These are phyloP conservation scores for Drosophila subsilvestris DNA, from an alignment of 2,888 invertebrate genomes.

Conservation along the genomic window DNA sequence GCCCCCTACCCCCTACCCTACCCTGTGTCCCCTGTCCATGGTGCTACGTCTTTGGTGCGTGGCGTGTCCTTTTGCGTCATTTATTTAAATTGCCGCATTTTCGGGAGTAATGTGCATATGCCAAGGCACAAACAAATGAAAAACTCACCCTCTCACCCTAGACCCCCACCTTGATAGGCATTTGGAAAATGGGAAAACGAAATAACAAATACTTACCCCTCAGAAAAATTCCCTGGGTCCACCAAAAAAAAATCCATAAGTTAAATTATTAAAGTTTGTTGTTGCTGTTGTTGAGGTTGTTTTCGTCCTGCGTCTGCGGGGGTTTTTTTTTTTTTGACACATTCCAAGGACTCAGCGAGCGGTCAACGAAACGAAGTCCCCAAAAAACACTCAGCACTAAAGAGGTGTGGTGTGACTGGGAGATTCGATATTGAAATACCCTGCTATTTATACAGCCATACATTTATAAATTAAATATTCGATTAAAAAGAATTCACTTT, in stretches of 20 bases:
- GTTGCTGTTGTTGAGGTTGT: slow-evolving; percentile 35
- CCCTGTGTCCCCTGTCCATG: not conserved
- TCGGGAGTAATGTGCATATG: slow-evolving; percentile 71
- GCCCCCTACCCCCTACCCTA: not conserved
- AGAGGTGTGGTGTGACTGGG: not conserved
- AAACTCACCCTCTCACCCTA: slow-evolving; percentile 49
- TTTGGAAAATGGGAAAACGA: slow-evolving; percentile 53
- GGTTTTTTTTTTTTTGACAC: slow-evolving; percentile 55
- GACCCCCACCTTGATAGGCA: slow-evolving; percentile 39
- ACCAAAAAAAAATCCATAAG: slow-evolving; percentile 72
- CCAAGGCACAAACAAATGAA: slow-evolving; percentile 45
- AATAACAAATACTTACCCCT: slow-evolving; percentile 49
- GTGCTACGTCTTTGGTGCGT: slow-evolving; percentile 55
- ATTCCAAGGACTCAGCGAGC: slow-evolving; percentile 50
- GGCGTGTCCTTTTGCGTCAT: slow-evolving; percentile 74
- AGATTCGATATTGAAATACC: slow-evolving; percentile 11
- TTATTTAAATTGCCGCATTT: slow-evolving; percentile 80
- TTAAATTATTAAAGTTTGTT: slow-evolving; percentile 78
- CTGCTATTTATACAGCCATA: not conserved
- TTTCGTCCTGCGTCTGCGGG: slow-evolving; percentile 33
- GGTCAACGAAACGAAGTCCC: slow-evolving; percentile 40
- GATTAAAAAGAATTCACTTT: no score
- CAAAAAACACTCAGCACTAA: slow-evolving; percentile 7
- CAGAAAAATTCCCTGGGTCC: slow-evolving; percentile 13
- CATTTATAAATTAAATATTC: no score